A percentile compares a stretch with the other conserved stretches of the same genome.
phyloP scores from a whole-genome alignment of 2,113 vertebrate genomes.

The Dicaeum eximium region DNA sequence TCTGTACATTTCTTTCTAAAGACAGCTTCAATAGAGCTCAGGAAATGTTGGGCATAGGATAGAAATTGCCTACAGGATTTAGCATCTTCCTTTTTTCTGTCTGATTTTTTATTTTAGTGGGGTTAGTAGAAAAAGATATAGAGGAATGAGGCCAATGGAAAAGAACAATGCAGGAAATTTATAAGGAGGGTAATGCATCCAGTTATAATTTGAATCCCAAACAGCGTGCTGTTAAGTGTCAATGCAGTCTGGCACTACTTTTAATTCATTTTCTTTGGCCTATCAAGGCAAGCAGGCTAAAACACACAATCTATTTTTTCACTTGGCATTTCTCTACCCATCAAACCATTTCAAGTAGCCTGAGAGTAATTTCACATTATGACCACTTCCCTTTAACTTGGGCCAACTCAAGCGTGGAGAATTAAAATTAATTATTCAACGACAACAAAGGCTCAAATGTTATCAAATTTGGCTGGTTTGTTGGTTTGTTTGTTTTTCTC shows the following conservation, averaged over 20 bases:
- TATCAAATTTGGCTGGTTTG: background rate
- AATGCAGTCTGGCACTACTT: background rate
- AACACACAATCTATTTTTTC: background rate
- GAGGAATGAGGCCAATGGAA: background rate
- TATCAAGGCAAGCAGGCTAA: background rate
- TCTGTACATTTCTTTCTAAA: background rate
- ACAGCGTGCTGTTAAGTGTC: background rate
- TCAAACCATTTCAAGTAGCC: background rate
- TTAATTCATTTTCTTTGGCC: background rate
- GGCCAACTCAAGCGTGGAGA: background rate
- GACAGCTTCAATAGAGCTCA: accelerated
- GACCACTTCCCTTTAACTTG: background rate
- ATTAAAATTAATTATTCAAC: background rate
- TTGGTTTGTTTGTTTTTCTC: background rate
- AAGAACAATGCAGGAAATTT: background rate
- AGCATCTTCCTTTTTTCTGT: background rate
- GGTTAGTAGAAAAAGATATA: background rate
- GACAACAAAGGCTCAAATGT: background rate
- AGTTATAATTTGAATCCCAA: background rate
- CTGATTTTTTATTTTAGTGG: background rate
- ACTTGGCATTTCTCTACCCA: background rate
- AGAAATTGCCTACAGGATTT: background rate
- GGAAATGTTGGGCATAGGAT: background rate
- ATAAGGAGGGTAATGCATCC: background rate
- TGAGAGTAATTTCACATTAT: background rate